Base-by-base conservation (phyloP, 2,888 invertebrate species). In the Axea sp. region DNA sequence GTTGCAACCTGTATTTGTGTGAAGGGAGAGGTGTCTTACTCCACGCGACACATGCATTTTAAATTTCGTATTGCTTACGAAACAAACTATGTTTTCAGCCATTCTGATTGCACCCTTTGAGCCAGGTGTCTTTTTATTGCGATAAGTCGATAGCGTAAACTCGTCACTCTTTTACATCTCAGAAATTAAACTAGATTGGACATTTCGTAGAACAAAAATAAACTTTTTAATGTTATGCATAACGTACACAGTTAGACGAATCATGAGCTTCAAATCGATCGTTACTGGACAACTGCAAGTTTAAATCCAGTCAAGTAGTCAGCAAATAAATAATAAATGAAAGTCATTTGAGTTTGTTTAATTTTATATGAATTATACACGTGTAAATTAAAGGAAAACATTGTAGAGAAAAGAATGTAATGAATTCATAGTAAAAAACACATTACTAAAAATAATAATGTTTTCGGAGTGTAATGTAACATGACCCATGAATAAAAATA, bases 221-320 rank as follows among this genome's bases (percentile, higher is more conserved):
- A 60, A 69, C 51, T 69, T 69, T 60, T 69, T 59, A 53, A 69
- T 69, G 49, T n/a, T 49, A 26, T 60, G 49, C 60, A 47, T 55
- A 47, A 57, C 67, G 35, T 33, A 39, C 37, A 33, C 45, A n/a
- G 35, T 4, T 3, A 9, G 30, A 26, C 22, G 37, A 45, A 41
- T 33, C 35, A 26, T 22, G 14, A 43, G 43, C 37, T 53, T 37
- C 6, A 3, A 35, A 5, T 7, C 33, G 45, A 53, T 65, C 45
- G 49, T 65, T 65, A 65, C 55, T 30, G 15, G 22, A 7, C n/a
- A n/a, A n/a, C n/a, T n/a, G n/a, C n/a, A n/a, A n/a, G n/a, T n/a
- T n/a, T n/a, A n/a, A n/a, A n/a, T n/a, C n/a, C n/a, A n/a, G n/a
- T n/a, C n/a, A n/a, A n/a, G n/a, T n/a, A n/a, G n/a, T n/a, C n/a